Base-by-base conservation (phyloP, 2,113 vertebrate species). In the Helogale parvula region DNA sequence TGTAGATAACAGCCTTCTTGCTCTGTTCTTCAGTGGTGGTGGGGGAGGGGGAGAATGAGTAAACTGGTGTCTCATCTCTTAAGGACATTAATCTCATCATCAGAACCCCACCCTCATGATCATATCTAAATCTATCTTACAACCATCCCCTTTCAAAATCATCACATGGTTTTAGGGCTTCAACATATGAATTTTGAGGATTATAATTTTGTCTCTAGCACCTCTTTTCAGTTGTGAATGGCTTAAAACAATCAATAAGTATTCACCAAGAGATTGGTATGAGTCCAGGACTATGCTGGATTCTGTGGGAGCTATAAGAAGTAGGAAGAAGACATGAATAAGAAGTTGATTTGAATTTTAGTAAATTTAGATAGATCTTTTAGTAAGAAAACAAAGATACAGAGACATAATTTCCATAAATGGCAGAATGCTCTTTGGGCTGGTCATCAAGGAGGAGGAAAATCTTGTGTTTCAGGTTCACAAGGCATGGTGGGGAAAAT, bases 321-420 rank as follows among this genome's bases (percentile, higher is more conserved):
- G 23, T 92, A 81, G 19, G 7, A 76, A 84, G 29, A 84, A 21
- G 15, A 76, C 7, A 84, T 10, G 2, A 13, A 60, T 57, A 88
- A 54, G 9, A 33, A 77, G 2, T 72, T 60, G 66, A 66, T 69
- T 93, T 80, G 12, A n/a, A 65, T 81, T 94, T 96, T 89, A 52
- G 19, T 31, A 87, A 69, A 8, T 77, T 89, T 90, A 77, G 10
- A 3, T 57, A 76, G 7, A 72, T 71, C 21, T 90, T 31, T 81
- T 74, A 80, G 57, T 93, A 52, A 72, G 41, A 74, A 93, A 91
- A 33, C 17, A 21, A 47, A 47, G 4, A 60, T 38, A 29, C 7
- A 38, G 41, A 92, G 33, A 41, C 3, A 50, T 63, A 65, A 45
- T 50, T 95, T 2, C 31, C 12, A 88, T 10, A 52, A 87, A 68